Evolutionary conservation across 1,140 invertebrate genomes (phyloP).

Genomic region (Radopholus similis): DNA sequence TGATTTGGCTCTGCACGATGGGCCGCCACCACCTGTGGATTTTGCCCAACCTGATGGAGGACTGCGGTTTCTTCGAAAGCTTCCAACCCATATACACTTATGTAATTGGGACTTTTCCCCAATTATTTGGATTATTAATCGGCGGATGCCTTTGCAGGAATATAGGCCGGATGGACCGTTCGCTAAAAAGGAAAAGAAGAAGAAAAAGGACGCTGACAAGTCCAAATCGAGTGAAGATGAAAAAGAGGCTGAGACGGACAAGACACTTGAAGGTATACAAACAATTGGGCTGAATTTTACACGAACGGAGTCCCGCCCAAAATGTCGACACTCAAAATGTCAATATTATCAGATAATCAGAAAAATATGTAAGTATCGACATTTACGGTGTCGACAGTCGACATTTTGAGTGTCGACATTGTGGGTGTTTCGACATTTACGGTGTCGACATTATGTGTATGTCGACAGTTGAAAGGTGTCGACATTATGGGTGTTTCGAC

Average conservation of each 20-base stretch:
- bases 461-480: no score
- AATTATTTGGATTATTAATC: slow-evolving; percentile 55
- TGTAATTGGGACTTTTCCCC: slow-evolving; percentile 25
- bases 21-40: slow-evolving; percentile 92
- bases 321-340: no score
- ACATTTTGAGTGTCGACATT: no score
- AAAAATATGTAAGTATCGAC: no score
- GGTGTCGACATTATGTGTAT: no score
- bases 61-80: slow-evolving; percentile 95
- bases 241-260: slow-evolving; percentile 38
- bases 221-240: slow-evolving; percentile 14
- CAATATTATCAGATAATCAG: no score
- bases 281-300: no score
- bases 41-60: slow-evolving; percentile 93
- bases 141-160: slow-evolving; percentile 14
- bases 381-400: no score
- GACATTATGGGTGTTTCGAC: no score
- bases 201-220: slow-evolving; percentile 38
- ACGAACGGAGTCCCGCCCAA: no score
- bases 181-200: slow-evolving; percentile 18
- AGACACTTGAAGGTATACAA: no score
- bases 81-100: slow-evolving; percentile 89
- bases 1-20: slow-evolving; percentile 81
- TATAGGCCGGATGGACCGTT: slow-evolving; percentile 16
- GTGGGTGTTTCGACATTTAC: no score